Base-by-base conservation (phyloP, 2,888 invertebrate species). In the Caenorhabditis zanzibari region DNA sequence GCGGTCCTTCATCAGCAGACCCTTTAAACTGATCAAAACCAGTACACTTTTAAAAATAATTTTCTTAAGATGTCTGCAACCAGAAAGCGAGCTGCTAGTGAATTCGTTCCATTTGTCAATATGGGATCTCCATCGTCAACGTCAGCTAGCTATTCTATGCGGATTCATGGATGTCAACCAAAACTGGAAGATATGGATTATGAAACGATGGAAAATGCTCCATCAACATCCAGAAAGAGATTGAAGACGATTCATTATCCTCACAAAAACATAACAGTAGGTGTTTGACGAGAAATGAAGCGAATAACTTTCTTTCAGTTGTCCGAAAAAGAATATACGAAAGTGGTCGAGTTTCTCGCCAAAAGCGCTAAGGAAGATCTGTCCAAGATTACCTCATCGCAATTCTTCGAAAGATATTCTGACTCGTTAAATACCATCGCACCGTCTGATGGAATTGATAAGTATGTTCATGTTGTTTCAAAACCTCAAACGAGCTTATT, bases 31-130 rank as follows among this genome's bases (percentile, higher is more conserved):
- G n/a, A n/a, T n/a, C n/a, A n/a, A n/a, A n/a, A n/a, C n/a, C n/a
- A n/a, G n/a, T n/a, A n/a, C n/a, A n/a, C n/a, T n/a, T n/a, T n/a
- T n/a, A n/a, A n/a, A n/a, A n/a, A 19, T n/a, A 24, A 54, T 54
- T 54, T 24, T 19, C 19, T 19, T 19, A 19, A 26, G 14, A 44
- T 52, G 14, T 24, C 52, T 26, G 9, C 32, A 12, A 2, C 24
- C 35, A 59, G 76, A 26, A 68, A 66, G 26, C 38, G 76, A 32
- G 58, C 12, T 7, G 59, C 75, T 35, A 59, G 56, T 14, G 76
- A 66, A 32, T 24, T 16, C 19, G 22, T 63, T 26, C 35, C 12
- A 1, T 16, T 49, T 32, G 4, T 19, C 35, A 35, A 22, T 32
- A 16, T 38, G 12, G 38, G 14, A 41, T 5, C 63, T 16, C 24